Evolutionary conservation across 1,140 invertebrate genomes (phyloP).

Genomic region (Thrips palmi): DNA sequence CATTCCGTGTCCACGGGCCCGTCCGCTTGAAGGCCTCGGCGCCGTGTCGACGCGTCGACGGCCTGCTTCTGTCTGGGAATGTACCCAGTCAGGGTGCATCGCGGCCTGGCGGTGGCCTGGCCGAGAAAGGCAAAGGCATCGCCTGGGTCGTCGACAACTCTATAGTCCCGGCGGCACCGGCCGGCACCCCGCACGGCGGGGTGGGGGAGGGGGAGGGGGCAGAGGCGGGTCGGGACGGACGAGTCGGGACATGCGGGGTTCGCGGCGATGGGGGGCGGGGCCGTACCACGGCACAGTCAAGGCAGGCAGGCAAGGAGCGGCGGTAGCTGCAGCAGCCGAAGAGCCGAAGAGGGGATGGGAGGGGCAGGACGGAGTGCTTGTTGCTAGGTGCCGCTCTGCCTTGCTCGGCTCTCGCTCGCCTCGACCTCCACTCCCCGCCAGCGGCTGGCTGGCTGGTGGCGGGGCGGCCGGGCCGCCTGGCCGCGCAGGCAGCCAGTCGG

Average conservation of each 20-base stretch:
- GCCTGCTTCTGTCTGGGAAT: background rate
- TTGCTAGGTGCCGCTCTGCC: too few relatives aligned
- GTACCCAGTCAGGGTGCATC: background rate
- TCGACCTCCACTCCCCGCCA: too few relatives aligned
- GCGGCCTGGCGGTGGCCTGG: too few relatives aligned
- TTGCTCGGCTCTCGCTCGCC: too few relatives aligned
- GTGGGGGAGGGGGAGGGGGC: conserved; percentile 9
- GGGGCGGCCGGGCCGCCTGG: too few relatives aligned
- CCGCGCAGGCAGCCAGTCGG: too few relatives aligned
- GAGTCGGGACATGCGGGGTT: conserved; percentile 3
- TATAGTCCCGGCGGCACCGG: background rate
- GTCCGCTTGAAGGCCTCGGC: conserved; percentile 5
- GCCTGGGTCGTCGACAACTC: background rate
- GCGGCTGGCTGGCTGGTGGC: too few relatives aligned
- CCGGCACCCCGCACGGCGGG: background rate
- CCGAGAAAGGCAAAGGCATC: background rate
- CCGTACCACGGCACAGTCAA: conserved; percentile 1
- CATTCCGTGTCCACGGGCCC: conserved; percentile 1
- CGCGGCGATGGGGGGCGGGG: conserved; percentile 3
- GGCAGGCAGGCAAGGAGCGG: background rate
- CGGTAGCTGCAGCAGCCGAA: too few relatives aligned
- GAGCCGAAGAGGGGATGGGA: too few relatives aligned
- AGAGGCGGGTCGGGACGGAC: conserved; percentile 5
- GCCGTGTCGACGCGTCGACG: background rate
- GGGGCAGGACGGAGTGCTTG: too few relatives aligned